A percentile compares a stretch with the other conserved stretches of the same genome.
phyloP scores from a whole-genome alignment of 1,140 invertebrate genomes.

The Saccostrea glomerata region DNA sequence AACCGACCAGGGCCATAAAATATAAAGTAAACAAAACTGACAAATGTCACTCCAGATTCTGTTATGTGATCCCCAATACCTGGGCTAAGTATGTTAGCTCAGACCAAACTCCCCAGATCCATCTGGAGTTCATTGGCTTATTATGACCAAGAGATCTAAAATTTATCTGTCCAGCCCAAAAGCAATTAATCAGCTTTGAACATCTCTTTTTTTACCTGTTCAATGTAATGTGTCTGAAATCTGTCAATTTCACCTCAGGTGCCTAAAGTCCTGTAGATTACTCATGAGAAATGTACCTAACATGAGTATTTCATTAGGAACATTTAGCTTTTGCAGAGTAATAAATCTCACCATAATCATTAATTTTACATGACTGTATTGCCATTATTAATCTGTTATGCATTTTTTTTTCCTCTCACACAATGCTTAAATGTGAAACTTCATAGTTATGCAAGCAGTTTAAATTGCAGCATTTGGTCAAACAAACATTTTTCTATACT shows the following conservation, averaged over 20 bases:
- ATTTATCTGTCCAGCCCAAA: not conserved
- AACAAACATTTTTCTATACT: not conserved
- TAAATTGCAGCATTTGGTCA: not conserved
- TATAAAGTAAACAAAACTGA: conserved; percentile 12
- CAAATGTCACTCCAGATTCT: conserved; percentile 3
- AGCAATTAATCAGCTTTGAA: not conserved
- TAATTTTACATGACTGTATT: too few species aligned
- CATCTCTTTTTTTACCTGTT: conserved; percentile 23
- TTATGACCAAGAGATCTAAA: not conserved
- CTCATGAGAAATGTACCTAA: too few species aligned
- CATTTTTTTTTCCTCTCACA: too few species aligned
- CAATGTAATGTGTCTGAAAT: not conserved
- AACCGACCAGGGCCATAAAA: not conserved
- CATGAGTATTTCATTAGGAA: too few species aligned
- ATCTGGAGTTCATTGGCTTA: not conserved
- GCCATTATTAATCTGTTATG: too few species aligned
- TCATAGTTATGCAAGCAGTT: not conserved
- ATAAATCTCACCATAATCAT: too few species aligned
- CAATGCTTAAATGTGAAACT: too few species aligned
- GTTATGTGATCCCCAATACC: not conserved
- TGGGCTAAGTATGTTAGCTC: not conserved
- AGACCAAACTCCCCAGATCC: not conserved
- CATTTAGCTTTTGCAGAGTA: too few species aligned
- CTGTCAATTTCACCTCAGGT: not conserved
- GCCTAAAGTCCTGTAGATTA: too few species aligned